Percentiles rank a stretch among this genome's conserved stretches.
Conservation (phyloP, 35 echinoderm and acorn worm species). For the Nesometra sesokonis region DNA sequence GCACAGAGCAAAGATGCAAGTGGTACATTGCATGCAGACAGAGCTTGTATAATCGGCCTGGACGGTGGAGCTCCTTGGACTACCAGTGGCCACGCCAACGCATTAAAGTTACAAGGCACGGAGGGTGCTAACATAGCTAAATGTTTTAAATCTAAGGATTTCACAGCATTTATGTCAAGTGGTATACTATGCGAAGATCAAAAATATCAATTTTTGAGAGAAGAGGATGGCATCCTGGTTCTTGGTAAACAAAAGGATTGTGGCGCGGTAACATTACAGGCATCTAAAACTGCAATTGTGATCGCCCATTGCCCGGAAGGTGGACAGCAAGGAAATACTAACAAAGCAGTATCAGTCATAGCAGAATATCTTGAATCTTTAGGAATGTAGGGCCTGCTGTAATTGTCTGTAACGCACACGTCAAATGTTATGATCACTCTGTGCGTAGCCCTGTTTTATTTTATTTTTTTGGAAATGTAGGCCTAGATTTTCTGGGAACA, state of each 20-base stretch:
- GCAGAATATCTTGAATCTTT: conserved; percentile 45
- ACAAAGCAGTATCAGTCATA: conserved; percentile 50
- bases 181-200: conserved; percentile 20
- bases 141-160: conserved; percentile 49
- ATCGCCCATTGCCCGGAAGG: conserved; percentile 42
- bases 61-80: conserved; percentile 45
- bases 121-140: conserved; percentile 34
- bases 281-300: conserved; percentile 43
- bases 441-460: too few species aligned
- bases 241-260: conserved; percentile 44
- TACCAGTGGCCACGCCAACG: conserved; percentile 20
- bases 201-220: conserved; percentile 67
- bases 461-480: too few species aligned
- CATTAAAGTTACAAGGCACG: background rate
- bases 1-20: background rate
- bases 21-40: conserved; percentile 26
- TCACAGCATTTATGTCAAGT: conserved; percentile 30
- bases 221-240: conserved; percentile 35
- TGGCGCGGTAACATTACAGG: conserved; percentile 27
- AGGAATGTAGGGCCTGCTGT: background rate
- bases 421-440: too few species aligned
- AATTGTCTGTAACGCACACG: too few species aligned
- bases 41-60: conserved; percentile 45
- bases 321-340: conserved; percentile 31
- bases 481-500: too few species aligned